Conservation (phyloP, 2,113 vertebrate genomes). For the Silurus glanis region DNA sequence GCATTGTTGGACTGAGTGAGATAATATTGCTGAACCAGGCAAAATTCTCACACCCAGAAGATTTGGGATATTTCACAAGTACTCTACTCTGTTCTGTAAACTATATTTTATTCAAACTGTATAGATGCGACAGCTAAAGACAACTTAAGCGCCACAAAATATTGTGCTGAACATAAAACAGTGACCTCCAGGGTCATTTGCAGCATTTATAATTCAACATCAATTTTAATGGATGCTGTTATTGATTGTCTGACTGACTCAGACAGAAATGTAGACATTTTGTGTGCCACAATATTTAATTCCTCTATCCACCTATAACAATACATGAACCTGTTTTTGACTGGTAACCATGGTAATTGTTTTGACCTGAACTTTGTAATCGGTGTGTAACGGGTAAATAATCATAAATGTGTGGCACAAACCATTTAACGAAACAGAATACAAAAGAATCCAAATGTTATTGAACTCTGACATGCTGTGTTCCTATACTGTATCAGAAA, state of each 20-base stretch:
- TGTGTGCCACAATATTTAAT: background rate
- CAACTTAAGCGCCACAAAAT: background rate
- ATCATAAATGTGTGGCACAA: background rate
- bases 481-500: conserved; percentile 22
- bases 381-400: background rate
- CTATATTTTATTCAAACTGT: conserved; percentile 30
- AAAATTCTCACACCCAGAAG: conserved; percentile 46
- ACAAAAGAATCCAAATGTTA: conserved; percentile 21
- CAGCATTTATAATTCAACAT: background rate
- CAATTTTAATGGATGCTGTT: background rate
- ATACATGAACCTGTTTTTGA: background rate
- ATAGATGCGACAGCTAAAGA: conserved; percentile 1
- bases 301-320: background rate
- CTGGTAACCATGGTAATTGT: background rate
- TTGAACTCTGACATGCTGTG: conserved; percentile 13
- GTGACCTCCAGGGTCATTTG: background rate
- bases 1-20: conserved; percentile 53
- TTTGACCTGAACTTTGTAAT: conserved; percentile 7
- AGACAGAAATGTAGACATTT: background rate
- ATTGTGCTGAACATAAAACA: background rate
- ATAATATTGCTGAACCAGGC: conserved; percentile 56
- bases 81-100: conserved; percentile 29
- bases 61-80: conserved; percentile 46
- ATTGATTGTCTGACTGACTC: background rate
- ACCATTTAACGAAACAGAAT: conserved; percentile 10